phyloP scores from a whole-genome alignment of 2,888 invertebrate genomes.

The Leptogaster cylindrica region DNA sequence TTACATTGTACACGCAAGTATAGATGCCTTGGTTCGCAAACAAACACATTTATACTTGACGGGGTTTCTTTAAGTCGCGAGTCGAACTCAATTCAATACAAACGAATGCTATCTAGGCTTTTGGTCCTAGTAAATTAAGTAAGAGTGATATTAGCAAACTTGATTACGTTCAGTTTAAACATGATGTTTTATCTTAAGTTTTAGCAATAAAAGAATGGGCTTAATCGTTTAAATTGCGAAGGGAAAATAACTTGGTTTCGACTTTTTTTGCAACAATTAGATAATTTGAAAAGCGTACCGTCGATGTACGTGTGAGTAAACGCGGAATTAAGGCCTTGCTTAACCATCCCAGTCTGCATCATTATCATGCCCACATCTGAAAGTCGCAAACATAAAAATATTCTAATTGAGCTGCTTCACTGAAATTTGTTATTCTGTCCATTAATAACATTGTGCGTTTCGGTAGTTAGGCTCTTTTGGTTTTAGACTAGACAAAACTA shows the following conservation, averaged over 20 bases:
- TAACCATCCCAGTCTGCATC: constrained; percentile 96
- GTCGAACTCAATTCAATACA: too few relatives aligned
- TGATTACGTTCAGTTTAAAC: constrained; percentile 2
- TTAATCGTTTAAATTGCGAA: constrained; percentile 12
- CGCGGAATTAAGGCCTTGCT: constrained; percentile 81
- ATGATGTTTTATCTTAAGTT: too few relatives aligned
- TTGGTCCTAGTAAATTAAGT: constrained; percentile 17
- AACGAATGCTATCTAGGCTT: too few relatives aligned
- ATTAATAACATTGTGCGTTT: too few relatives aligned
- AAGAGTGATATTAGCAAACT: constrained; percentile 23
- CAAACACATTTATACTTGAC: constrained; percentile 12
- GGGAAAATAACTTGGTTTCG: constrained; percentile 6
- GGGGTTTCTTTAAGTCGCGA: too few relatives aligned
- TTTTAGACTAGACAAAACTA: background rate
- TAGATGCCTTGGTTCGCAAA: too few relatives aligned
- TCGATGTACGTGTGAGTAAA: constrained; percentile 73
- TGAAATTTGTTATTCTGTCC: constrained; percentile 15
- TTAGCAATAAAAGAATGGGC: constrained; percentile 32
- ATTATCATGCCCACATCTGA: constrained; percentile 96
- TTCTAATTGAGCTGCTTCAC: constrained; percentile 26
- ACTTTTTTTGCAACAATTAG: constrained; percentile 33
- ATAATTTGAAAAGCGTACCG: constrained; percentile 70
- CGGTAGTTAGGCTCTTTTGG: background rate
- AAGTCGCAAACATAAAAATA: constrained; percentile 53
- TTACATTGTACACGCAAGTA: background rate